Conservation (phyloP, 2,888 invertebrate genomes). For the Chalcosyrphus nemorum region DNA sequence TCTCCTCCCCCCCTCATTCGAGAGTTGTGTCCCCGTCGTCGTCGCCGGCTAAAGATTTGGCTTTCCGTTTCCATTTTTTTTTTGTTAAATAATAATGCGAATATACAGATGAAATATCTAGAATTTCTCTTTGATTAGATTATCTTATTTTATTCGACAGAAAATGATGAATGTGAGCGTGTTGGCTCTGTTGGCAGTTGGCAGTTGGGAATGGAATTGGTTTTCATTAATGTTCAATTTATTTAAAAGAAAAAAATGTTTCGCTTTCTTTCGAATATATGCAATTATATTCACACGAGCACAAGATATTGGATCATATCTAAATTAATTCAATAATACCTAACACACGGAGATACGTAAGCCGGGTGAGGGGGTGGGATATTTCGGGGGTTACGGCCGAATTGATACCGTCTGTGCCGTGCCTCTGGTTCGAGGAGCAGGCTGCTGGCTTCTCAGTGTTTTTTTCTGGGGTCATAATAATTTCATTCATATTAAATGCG, state of each 20-base stretch:
- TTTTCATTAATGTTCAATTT: slow-evolving; percentile 29
- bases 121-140: slow-evolving; percentile 24
- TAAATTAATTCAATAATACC: slow-evolving; percentile 23
- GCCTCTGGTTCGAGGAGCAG: too few species aligned
- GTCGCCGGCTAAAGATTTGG: neutral
- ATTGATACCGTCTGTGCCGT: neutral
- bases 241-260: neutral
- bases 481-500: neutral
- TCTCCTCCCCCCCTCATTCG: neutral
- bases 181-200: too few species aligned
- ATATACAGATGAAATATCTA: slow-evolving; percentile 14
- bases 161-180: neutral
- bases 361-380: neutral
- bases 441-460: too few species aligned
- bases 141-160: slow-evolving; percentile 14
- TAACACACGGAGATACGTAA: slow-evolving; percentile 1
- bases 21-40: neutral
- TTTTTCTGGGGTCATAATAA: neutral
- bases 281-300: slow-evolving; percentile 17
- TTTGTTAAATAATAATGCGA: slow-evolving; percentile 11
- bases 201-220: neutral
- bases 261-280: neutral
- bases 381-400: too few species aligned
- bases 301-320: slow-evolving; percentile 15
- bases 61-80: too few species aligned